Evolutionary conservation across 2,888 invertebrate species (phyloP).

Genomic region (Cheilosia soror): DNA sequence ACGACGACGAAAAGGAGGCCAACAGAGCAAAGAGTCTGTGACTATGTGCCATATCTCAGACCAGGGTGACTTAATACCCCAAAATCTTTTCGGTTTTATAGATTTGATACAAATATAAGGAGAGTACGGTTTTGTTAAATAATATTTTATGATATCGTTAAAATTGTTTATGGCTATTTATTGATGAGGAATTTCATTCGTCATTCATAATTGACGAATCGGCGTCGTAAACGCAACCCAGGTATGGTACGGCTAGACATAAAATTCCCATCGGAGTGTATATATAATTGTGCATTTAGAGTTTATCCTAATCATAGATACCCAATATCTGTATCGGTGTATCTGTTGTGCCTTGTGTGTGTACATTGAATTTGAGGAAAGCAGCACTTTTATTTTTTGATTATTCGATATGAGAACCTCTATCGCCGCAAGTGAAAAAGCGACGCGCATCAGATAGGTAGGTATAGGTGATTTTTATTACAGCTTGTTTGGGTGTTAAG

Average conservation of each 20-base stretch:
- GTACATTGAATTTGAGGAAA: conserved; percentile 3
- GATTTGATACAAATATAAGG: conserved; percentile 65
- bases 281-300: conserved; percentile 68
- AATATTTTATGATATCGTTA: conserved; percentile 68
- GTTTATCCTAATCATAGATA: conserved; percentile 28
- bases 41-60: conserved; percentile 22
- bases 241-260: conserved; percentile 22
- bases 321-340: conserved; percentile 33
- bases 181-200: conserved; percentile 73
- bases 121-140: conserved; percentile 68
- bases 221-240: conserved; percentile 13
- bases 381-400: conserved; percentile 63
- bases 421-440: conserved; percentile 29
- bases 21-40: not conserved
- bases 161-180: conserved; percentile 72
- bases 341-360: conserved; percentile 13
- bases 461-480: conserved; percentile 57
- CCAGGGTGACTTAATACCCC: conserved; percentile 47
- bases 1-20: not conserved
- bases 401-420: conserved; percentile 41
- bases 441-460: conserved; percentile 43
- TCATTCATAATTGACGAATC: conserved; percentile 73
- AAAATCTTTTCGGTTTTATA: conserved; percentile 60
- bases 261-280: conserved; percentile 26
- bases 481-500: conserved; percentile 45